Percentiles rank a stretch among this genome's conserved stretches.
Evolutionary conservation across 2,113 vertebrate genomes (phyloP).

Genomic region (Oreamnos americanus): DNA sequence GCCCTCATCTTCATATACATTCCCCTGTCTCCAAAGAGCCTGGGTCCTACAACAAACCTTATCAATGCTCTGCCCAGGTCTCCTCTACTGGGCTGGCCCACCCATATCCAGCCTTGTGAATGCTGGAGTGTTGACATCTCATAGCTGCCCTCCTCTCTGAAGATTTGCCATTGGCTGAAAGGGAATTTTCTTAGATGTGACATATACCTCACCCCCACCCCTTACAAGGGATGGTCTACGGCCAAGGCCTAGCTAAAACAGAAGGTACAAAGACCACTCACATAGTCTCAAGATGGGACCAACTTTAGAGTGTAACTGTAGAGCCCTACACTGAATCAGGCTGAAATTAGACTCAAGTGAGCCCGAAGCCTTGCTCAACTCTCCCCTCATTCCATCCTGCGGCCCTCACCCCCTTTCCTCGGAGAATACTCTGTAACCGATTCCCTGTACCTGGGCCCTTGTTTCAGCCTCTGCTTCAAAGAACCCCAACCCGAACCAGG

Average conservation of each 20-base stretch:
- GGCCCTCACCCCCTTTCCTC: not conserved
- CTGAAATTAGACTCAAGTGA: not conserved
- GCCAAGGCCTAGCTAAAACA: not conserved
- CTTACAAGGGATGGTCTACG: not conserved
- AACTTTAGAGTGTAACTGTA: not conserved
- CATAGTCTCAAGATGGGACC: not conserved
- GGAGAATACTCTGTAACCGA: not conserved
- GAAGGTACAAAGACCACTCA: not conserved
- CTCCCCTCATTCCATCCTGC: not conserved
- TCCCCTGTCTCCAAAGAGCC: too few species aligned
- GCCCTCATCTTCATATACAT: not conserved
- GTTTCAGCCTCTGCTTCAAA: not conserved
- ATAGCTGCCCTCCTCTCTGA: not conserved
- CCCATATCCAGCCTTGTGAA: fast-evolving
- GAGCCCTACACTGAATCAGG: not conserved
- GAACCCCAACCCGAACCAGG: fast-evolving
- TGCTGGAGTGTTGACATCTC: not conserved
- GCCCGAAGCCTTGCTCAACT: not conserved
- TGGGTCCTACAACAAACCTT: not conserved
- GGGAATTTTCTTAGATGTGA: not conserved
- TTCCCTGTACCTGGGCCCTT: not conserved
- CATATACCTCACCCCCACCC: not conserved
- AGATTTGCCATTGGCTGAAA: not conserved
- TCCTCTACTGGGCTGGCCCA: not conserved
- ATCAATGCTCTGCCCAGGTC: not conserved